A percentile compares a stretch with the other conserved stretches of the same genome.
phyloP scores from a whole-genome alignment of 2,888 invertebrate genomes.

The Drosophila subquinaria region DNA sequence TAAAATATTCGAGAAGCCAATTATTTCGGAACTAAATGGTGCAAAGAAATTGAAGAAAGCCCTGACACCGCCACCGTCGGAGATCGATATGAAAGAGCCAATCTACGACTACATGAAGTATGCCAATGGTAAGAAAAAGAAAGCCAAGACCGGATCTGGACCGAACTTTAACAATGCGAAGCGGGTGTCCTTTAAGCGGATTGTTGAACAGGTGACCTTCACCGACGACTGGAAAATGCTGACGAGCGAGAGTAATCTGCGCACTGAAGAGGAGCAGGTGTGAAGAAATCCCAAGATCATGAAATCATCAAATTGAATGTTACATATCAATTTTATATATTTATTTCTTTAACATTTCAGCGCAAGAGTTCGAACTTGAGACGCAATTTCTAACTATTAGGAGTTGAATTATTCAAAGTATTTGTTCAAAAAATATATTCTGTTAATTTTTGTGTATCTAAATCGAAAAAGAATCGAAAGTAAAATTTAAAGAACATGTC shows the following conservation, averaged over 20 bases:
- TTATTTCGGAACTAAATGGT: conserved; percentile 12
- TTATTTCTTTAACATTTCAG: conserved; percentile 28
- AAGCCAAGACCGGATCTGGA: conserved; percentile 15
- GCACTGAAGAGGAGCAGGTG: conserved; percentile 71
- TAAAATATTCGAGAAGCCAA: conserved; percentile 1
- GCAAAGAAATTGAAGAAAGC: conserved; percentile 6
- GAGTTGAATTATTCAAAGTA: conserved; percentile 1
- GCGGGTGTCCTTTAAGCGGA: conserved; percentile 49
- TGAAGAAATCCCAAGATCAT: neutral
- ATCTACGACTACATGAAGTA: conserved; percentile 70
- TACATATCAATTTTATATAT: neutral
- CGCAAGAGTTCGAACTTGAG: conserved; percentile 25
- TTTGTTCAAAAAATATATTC: conserved; percentile 14
- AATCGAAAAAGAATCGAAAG: conserved; percentile 15
- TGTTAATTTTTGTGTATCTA: conserved; percentile 40
- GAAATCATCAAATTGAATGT: neutral
- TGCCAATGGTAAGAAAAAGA: conserved; percentile 49
- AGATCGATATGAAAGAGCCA: conserved; percentile 20
- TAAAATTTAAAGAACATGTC: conserved; percentile 24
- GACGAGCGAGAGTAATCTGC: conserved; percentile 39
- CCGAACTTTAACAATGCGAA: conserved; percentile 22
- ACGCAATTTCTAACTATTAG: conserved; percentile 51
- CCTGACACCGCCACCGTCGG: neutral
- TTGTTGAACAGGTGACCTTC: conserved; percentile 62
- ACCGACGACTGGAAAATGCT: conserved; percentile 59